phyloP scores from a whole-genome alignment of 1,140 invertebrate species.

The Adelges cooleyi region DNA sequence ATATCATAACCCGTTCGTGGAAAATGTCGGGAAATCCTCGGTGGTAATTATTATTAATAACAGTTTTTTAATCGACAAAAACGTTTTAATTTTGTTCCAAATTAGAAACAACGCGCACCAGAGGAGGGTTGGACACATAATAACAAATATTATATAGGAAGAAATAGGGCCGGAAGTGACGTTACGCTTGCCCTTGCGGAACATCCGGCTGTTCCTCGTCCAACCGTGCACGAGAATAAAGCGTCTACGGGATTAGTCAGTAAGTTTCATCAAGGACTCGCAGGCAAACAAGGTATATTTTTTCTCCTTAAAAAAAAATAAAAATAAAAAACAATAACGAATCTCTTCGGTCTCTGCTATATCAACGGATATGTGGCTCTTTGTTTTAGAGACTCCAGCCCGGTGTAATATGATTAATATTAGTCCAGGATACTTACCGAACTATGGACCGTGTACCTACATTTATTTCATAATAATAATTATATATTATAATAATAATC shows the following conservation, averaged over 20 bases:
- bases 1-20: background rate
- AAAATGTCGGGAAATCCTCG: background rate
- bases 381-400: no score
- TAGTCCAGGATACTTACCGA: no score
- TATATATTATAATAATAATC: no score
- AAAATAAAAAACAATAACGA: no score
- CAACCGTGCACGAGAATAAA: slow-evolving; percentile 21
- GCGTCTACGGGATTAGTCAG: slow-evolving; percentile 15
- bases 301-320: no score
- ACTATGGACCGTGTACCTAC: no score
- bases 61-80: background rate
- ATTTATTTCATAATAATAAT: no score
- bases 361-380: no score
- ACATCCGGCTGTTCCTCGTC: slow-evolving; percentile 23
- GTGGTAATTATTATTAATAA: slow-evolving; percentile 13
- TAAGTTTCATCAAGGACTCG: slow-evolving; percentile 13
- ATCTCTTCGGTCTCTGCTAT: no score
- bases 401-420: no score
- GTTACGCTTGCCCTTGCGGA: slow-evolving; percentile 27
- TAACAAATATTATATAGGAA: background rate
- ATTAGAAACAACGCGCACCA: background rate
- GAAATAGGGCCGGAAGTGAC: slow-evolving; percentile 22
- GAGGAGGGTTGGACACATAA: slow-evolving; percentile 4
- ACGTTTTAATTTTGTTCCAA: background rate
- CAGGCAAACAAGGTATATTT: no score